These are phyloP conservation scores for Periplaneta americana DNA, from an alignment of 1,140 invertebrate genomes.

Conservation along the genomic window DNA sequence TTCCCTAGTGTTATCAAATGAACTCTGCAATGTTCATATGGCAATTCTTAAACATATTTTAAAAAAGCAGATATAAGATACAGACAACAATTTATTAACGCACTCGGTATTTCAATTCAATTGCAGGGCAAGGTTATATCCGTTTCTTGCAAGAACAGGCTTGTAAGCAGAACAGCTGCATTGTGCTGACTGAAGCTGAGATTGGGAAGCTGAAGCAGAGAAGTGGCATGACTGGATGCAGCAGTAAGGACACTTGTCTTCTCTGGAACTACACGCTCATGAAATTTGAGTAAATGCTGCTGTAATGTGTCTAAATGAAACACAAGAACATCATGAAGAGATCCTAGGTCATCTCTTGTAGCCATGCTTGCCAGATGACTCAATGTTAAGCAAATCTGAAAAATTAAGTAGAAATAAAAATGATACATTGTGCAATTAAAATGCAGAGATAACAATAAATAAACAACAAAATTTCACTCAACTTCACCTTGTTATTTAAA, in stretches of 20 bases:
- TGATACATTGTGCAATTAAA: no score
- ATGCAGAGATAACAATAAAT: no score
- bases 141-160: constrained; percentile 6
- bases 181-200: constrained; percentile 3
- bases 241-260: constrained; percentile 36
- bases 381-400: constrained; percentile 39
- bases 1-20: no score
- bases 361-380: constrained; percentile 34
- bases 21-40: no score
- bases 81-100: no score
- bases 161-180: background rate
- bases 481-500: no score
- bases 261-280: constrained; percentile 39
- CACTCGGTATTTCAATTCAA: no score
- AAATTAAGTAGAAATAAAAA: constrained; percentile 8
- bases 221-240: constrained; percentile 22
- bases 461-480: no score
- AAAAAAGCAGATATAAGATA: no score
- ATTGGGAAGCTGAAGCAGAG: constrained; percentile 1
- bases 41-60: no score
- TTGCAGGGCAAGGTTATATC: background rate
- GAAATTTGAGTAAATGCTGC: constrained; percentile 24
- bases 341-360: constrained; percentile 31
- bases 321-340: constrained; percentile 28
- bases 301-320: constrained; percentile 12